Base-by-base conservation (phyloP, 2,113 vertebrate genomes). In the Callionymus lyra region DNA sequence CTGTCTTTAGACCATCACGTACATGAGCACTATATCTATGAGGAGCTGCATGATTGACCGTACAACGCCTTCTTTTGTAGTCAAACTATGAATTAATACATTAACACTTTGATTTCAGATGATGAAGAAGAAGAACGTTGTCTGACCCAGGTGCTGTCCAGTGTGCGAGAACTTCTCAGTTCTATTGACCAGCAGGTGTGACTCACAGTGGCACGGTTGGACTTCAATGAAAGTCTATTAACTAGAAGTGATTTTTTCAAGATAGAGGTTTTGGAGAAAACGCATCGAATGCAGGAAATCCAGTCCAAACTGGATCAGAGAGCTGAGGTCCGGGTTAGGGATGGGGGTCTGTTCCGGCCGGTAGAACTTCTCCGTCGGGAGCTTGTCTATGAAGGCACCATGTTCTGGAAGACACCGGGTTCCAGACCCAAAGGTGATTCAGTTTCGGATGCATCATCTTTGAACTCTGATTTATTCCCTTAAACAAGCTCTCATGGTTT, bases 401-500 rank as follows among this genome's bases (percentile, higher is more conserved):
- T 96, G 55, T 86, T 92, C 6, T 94, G 90, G 91, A 94, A 94
- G 59, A 91, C 81, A 0, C 84, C 86, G 0, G 85, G 87, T 0
- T 71, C 90, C 0, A 80, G 91, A 5, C 88, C 90, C 60, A 96
- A 94, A 88, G 92, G 92, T 74, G 51, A 8, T 12, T 13, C 11
- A 13, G n/a, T n/a, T 6, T 11, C 8, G 2, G 10, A 41, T 27
- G 21, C 4, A 27, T 27, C 4, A 27, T 27, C 21, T 12, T 18
- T 21, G 6, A 1, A n/a, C 19, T 10, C 6, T 6, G 11, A 10
- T 42, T 19, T 1, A 14, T 10, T 16, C 15, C 17, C 16, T 38
- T 12, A 3, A 11, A 10, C 15, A 14, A 38, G 9, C 16, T 38
- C 21, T 5, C 8, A 27, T 27, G 21, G 21, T 27, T 35, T 13